A percentile compares a stretch with the other conserved stretches of the same genome.
phyloP scores from a whole-genome alignment of 1,140 invertebrate genomes.

The Amyelois transitella region DNA sequence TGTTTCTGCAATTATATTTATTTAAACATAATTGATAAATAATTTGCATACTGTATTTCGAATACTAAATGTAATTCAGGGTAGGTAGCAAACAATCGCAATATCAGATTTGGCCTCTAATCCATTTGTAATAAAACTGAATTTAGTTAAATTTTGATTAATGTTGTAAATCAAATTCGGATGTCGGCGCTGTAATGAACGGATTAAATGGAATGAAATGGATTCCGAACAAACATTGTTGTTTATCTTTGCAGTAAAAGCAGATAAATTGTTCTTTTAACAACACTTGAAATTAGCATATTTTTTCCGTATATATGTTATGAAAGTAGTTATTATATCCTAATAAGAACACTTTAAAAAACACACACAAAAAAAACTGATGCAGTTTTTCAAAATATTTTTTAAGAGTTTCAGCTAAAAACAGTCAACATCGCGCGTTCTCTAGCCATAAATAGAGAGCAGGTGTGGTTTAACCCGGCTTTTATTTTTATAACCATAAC shows the following conservation, averaged over 20 bases:
- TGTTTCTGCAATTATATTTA: no score
- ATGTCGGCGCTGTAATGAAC: not conserved
- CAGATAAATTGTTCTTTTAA: no score
- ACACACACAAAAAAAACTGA: not conserved
- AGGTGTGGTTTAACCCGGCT: conserved; percentile 6
- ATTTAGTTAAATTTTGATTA: not conserved
- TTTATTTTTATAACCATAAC: conserved; percentile 6
- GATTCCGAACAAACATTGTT: not conserved
- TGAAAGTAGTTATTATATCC: no score
- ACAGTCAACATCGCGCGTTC: not conserved
- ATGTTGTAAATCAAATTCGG: not conserved
- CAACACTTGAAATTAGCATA: not conserved
- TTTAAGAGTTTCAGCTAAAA: not conserved
- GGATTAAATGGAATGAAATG: not conserved
- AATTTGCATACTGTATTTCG: not conserved
- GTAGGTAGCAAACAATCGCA: not conserved
- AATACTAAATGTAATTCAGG: not conserved
- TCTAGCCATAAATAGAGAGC: conserved; percentile 4
- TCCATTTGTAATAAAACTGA: not conserved
- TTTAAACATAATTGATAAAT: no score
- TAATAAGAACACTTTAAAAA: not conserved
- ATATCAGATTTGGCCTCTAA: not conserved
- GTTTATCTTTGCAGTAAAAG: not conserved
- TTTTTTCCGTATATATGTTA: not conserved
- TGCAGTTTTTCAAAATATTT: not conserved